A percentile compares a stretch with the other conserved stretches of the same genome.
phyloP scores from a whole-genome alignment of 2,888 invertebrate genomes.

The Celastrina argiolus region DNA sequence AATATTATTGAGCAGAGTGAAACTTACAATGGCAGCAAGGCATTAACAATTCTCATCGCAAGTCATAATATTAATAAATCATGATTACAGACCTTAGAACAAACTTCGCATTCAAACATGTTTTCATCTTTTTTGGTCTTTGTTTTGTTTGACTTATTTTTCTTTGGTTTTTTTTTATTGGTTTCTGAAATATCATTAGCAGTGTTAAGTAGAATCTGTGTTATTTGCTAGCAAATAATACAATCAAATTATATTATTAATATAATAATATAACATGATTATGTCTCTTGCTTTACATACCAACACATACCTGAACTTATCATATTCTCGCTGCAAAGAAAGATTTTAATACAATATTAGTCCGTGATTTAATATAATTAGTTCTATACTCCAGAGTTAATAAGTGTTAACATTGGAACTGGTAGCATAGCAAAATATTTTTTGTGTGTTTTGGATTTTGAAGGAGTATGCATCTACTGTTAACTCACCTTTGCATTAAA shows the following conservation, averaged over 20 bases:
- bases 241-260: too few relatives aligned
- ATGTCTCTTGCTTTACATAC: not conserved
- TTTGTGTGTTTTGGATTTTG: too few relatives aligned
- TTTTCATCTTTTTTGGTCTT: conserved; percentile 17
- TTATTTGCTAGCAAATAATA: not conserved
- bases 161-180: not conserved
- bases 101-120: conserved; percentile 36
- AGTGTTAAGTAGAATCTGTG: not conserved
- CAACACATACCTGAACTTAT: not conserved
- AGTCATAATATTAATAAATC: not conserved
- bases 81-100: conserved; percentile 40
- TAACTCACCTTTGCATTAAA: conserved; percentile 23
- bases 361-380: not conserved
- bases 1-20: too few relatives aligned
- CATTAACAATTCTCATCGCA: not conserved
- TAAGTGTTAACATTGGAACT: too few relatives aligned
- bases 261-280: not conserved
- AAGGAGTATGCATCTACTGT: too few relatives aligned
- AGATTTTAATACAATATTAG: not conserved
- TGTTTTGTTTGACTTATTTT: conserved; percentile 32
- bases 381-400: not conserved
- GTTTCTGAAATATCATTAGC: conserved; percentile 22
- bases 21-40: too few relatives aligned
- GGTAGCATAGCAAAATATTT: too few relatives aligned
- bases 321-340: not conserved